Conservation (phyloP, 2,113 vertebrate genomes). For the Tyto alba region DNA sequence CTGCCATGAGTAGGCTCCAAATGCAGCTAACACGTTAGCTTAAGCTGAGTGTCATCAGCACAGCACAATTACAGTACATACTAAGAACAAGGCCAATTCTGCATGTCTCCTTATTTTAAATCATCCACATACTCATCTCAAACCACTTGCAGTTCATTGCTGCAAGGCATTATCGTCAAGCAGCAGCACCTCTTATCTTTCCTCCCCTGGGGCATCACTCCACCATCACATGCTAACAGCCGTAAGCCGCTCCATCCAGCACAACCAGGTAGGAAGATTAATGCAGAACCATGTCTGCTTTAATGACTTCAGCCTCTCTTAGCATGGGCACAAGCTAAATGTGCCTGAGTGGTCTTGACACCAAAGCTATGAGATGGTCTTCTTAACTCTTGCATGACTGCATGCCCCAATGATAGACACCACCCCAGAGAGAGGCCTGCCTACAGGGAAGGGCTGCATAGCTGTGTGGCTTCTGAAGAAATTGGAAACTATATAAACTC, state of each 20-base stretch:
- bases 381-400: not conserved
- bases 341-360: not conserved
- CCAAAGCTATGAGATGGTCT: not conserved
- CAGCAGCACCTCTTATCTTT: not conserved
- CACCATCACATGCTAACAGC: not conserved
- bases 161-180: not conserved
- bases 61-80: not conserved
- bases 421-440: not conserved
- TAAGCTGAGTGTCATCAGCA: constrained; percentile 3
- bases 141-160: not conserved
- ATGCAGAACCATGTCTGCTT: not conserved
- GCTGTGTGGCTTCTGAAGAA: not conserved
- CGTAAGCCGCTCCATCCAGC: not conserved
- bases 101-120: constrained; percentile 3
- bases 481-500: not conserved
- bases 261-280: not conserved
- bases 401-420: not conserved
- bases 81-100: not conserved
- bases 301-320: not conserved
- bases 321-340: not conserved
- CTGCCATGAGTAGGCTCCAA: constrained; percentile 3
- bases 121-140: not conserved
- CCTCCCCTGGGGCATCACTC: not conserved
- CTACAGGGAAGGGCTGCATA: not conserved
- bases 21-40: constrained; percentile 12